These are phyloP conservation scores for Burhinus bistriatus DNA, from an alignment of 2,113 vertebrate species.

Conservation along the genomic window DNA sequence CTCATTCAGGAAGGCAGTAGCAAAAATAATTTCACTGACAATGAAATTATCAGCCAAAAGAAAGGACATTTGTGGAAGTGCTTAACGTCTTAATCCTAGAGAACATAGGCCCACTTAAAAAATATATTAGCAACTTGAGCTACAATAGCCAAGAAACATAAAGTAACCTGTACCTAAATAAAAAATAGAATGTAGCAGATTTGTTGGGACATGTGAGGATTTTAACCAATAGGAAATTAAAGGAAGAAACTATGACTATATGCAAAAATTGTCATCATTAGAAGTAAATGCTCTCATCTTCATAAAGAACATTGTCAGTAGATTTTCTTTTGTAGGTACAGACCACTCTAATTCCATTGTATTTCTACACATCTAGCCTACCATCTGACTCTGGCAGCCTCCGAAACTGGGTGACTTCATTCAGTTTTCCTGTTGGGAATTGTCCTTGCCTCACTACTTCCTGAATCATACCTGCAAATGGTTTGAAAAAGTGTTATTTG, in stretches of 20 bases:
- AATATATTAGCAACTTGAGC: neutral
- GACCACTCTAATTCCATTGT: neutral
- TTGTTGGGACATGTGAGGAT: neutral
- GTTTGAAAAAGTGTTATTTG: neutral
- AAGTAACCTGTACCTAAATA: neutral
- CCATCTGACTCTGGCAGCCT: neutral
- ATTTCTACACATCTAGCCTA: neutral
- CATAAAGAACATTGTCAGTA: neutral
- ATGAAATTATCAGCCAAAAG: neutral
- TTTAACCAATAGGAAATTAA: neutral
- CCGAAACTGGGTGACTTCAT: neutral
- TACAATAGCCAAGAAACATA: neutral
- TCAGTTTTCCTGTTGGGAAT: neutral
- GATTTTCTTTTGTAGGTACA: neutral
- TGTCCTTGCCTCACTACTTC: neutral
- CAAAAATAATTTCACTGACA: slow-evolving; percentile 44
- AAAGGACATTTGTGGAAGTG: neutral
- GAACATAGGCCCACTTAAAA: neutral
- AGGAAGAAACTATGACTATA: neutral
- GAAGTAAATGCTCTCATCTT: neutral
- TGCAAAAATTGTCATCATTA: neutral
- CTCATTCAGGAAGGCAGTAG: neutral
- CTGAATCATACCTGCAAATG: neutral
- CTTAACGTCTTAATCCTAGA: neutral
- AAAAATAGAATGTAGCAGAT: neutral